Conservation (phyloP, 2,888 invertebrate genomes). For the Flabesymbios commensalis region DNA sequence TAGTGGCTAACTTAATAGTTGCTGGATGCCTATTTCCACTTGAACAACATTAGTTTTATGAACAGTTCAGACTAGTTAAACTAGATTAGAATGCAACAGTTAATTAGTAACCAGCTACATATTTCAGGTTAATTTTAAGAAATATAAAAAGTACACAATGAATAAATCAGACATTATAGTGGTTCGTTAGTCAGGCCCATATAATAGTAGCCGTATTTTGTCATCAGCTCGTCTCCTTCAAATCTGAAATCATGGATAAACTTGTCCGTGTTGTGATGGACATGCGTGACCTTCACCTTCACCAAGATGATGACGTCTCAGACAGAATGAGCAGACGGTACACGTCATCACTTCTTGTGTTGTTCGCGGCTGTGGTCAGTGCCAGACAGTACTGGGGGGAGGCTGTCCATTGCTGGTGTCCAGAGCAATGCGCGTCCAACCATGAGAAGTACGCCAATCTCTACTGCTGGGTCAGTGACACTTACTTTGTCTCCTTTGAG, state of each 20-base stretch:
- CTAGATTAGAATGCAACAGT: too few species aligned
- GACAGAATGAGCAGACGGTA: constrained; percentile 63
- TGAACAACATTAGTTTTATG: too few species aligned
- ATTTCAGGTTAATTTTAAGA: too few species aligned
- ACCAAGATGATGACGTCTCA: constrained; percentile 58
- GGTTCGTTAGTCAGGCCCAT: too few species aligned
- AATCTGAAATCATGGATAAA: constrained; percentile 25
- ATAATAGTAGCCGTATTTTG: too few species aligned
- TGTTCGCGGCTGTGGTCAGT: constrained; percentile 61
- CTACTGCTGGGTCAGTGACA: constrained; percentile 58
- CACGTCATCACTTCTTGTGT: constrained; percentile 58
- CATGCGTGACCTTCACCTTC: constrained; percentile 26
- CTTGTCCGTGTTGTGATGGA: constrained; percentile 26
- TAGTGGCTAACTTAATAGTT: too few species aligned
- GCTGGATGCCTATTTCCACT: too few species aligned
- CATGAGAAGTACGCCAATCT: constrained; percentile 36
- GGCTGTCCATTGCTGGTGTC: constrained; percentile 63
- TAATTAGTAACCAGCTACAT: too few species aligned
- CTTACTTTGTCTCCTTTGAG: constrained; percentile 47
- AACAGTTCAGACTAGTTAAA: too few species aligned
- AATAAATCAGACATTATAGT: too few species aligned
- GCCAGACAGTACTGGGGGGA: constrained; percentile 64
- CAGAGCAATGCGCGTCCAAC: constrained; percentile 36
- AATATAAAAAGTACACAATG: too few species aligned
- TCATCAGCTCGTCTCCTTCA: too few species aligned